Percentiles rank a stretch among this genome's conserved stretches.
Evolutionary conservation across 1,140 invertebrate species (phyloP).

Genomic region (Brachionus paranguensis): DNA sequence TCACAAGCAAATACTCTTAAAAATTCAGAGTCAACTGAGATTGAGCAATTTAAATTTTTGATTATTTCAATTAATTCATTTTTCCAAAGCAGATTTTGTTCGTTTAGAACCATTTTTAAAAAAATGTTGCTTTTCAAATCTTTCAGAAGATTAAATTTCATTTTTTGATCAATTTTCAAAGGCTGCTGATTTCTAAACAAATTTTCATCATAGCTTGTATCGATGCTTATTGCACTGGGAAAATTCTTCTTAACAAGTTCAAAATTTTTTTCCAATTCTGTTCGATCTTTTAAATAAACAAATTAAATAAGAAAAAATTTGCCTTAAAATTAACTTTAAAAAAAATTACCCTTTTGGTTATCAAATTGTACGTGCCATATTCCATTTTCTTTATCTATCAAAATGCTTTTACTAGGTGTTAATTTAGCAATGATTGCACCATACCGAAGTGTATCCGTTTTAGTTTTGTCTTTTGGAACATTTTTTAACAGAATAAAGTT

Average conservation of each 20-base stretch:
- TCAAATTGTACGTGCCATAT: not conserved
- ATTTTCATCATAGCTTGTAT: not conserved
- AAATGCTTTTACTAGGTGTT: not conserved
- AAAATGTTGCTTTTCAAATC: not conserved
- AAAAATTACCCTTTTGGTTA: not conserved
- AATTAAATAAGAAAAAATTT: too few species aligned
- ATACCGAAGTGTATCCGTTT: not conserved
- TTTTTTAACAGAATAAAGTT: not conserved
- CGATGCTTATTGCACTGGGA: not conserved
- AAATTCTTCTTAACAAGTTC: not conserved
- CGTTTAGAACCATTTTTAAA: not conserved
- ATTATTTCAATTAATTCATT: not conserved
- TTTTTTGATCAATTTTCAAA: not conserved
- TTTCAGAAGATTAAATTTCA: not conserved
- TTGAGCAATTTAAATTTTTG: not conserved
- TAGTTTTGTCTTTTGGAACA: not conserved
- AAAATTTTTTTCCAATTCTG: not conserved
- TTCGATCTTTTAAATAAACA: not conserved
- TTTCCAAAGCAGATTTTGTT: not conserved
- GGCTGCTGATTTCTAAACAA: not conserved
- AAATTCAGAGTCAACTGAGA: not conserved
- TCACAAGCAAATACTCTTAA: not conserved
- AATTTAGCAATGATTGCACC: not conserved
- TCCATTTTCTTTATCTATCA: too few species aligned
- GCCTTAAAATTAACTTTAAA: too few species aligned